A percentile compares a stretch with the other conserved stretches of the same genome.
These are phyloP conservation scores for Scolopax mira DNA, from an alignment of 2,113 vertebrate species.

Conservation along the genomic window DNA sequence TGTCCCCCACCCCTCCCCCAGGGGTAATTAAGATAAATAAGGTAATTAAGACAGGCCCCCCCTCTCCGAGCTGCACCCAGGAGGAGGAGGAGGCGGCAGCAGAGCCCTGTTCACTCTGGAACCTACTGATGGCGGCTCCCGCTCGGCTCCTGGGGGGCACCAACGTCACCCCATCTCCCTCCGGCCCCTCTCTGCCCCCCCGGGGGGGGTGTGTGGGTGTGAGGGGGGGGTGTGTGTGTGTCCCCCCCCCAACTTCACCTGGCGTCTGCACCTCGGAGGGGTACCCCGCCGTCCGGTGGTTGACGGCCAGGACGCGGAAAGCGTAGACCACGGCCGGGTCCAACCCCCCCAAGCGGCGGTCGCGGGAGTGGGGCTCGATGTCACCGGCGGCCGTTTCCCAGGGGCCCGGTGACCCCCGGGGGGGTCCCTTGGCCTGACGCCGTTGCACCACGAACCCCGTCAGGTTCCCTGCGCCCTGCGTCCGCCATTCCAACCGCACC, in stretches of 20 bases:
- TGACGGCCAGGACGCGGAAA: slow-evolving; percentile 85
- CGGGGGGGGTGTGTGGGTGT: background rate
- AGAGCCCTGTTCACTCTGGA: background rate
- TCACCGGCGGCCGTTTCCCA: slow-evolving; percentile 79
- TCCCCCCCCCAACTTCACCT: slow-evolving; percentile 74
- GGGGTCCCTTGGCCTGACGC: slow-evolving; percentile 56
- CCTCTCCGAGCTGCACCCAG: accelerated
- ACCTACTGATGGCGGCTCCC: background rate
- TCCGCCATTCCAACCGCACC: slow-evolving; percentile 85
- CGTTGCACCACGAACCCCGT: slow-evolving; percentile 86
- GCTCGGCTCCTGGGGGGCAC: accelerated
- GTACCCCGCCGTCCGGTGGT: slow-evolving; percentile 84
- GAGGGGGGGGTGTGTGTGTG: too few species aligned
- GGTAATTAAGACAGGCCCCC: too few species aligned
- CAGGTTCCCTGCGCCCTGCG: slow-evolving; percentile 66
- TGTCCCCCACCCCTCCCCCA: accelerated
- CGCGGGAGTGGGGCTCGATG: slow-evolving; percentile 78
- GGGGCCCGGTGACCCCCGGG: background rate
- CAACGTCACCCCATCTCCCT: background rate
- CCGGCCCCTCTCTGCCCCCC: background rate
- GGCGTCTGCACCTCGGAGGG: slow-evolving; percentile 86
- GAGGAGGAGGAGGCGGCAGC: background rate
- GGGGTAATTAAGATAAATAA: background rate
- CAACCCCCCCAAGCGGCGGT: slow-evolving; percentile 75
- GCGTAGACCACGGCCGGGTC: slow-evolving; percentile 80